Conservation (phyloP, 2,797 vertebrate genomes). For the Sebastes vulpes region DNA sequence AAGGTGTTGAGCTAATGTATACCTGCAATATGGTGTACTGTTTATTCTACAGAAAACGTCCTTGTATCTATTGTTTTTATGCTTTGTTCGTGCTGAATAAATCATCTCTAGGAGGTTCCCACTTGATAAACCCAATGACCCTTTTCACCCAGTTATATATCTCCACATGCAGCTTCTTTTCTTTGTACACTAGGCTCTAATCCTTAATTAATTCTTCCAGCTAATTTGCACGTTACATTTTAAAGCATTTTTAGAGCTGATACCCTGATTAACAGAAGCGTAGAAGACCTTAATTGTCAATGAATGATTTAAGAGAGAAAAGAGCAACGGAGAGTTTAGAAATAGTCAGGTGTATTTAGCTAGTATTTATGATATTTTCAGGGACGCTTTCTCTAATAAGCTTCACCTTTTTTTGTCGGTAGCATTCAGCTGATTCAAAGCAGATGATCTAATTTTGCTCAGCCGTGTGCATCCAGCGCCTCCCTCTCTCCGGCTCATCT, state of each 20-base stretch:
- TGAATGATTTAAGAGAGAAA: neutral
- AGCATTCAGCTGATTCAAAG: constrained; percentile 41
- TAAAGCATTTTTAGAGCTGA: neutral
- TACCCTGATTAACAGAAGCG: neutral
- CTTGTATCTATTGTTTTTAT: neutral
- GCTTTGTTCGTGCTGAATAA: constrained; percentile 16
- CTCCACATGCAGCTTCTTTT: neutral
- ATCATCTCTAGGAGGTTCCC: neutral
- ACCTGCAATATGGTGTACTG: neutral
- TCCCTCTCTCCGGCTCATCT: constrained; percentile 40
- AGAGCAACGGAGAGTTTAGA: neutral
- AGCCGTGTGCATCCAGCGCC: constrained; percentile 12
- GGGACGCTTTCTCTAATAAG: neutral
- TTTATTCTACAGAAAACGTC: neutral
- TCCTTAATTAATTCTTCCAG: neutral
- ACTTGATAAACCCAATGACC: neutral
- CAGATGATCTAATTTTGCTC: constrained; percentile 51
- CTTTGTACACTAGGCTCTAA: neutral
- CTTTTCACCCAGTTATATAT: neutral
- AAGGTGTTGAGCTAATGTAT: neutral
- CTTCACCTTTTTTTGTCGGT: constrained; percentile 11
- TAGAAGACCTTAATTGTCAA: neutral
- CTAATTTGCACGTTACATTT: neutral
- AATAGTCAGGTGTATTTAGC: neutral
- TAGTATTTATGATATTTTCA: neutral